Evolutionary conservation across 2,888 invertebrate genomes (phyloP).

Genomic region (Ichneumon xanthorius): DNA sequence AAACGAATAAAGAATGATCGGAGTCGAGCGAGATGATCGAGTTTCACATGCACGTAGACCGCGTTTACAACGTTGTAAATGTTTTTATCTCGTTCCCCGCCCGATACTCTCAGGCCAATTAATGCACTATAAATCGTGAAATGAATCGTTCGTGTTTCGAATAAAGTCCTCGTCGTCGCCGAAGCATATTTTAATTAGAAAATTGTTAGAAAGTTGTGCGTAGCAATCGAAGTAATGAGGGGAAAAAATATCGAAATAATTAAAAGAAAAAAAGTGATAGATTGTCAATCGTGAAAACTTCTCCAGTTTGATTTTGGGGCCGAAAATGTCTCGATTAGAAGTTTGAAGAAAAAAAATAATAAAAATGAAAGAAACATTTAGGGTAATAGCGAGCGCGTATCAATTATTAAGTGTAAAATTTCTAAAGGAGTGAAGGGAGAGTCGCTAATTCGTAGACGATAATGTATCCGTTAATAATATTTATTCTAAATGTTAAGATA

Average conservation of each 20-base stretch:
- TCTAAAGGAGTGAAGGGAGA: conserved; percentile 37
- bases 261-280: conserved; percentile 36
- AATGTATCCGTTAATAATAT: conserved; percentile 61
- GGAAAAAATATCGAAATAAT: conserved; percentile 4
- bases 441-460: conserved; percentile 48
- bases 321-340: conserved; percentile 13
- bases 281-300: conserved; percentile 27
- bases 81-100: conserved; percentile 66
- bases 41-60: conserved; percentile 47
- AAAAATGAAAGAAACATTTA: not conserved
- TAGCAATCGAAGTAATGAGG: conserved; percentile 33
- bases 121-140: conserved; percentile 73
- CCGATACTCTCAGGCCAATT: conserved; percentile 72
- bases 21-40: conserved; percentile 35
- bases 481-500: conserved; percentile 64
- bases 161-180: conserved; percentile 23
- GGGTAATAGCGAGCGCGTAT: conserved; percentile 11
- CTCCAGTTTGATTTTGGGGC: conserved; percentile 35
- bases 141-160: conserved; percentile 65
- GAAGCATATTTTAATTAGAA: conserved; percentile 48
- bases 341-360: not conserved
- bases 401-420: conserved; percentile 51
- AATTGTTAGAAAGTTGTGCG: conserved; percentile 53
- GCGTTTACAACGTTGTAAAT: conserved; percentile 79
- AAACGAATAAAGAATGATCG: conserved; percentile 29